A percentile compares a stretch with the other conserved stretches of the same genome.
These are phyloP conservation scores for Sycophaga agraensis DNA, from an alignment of 1,140 invertebrate species.

Conservation along the genomic window DNA sequence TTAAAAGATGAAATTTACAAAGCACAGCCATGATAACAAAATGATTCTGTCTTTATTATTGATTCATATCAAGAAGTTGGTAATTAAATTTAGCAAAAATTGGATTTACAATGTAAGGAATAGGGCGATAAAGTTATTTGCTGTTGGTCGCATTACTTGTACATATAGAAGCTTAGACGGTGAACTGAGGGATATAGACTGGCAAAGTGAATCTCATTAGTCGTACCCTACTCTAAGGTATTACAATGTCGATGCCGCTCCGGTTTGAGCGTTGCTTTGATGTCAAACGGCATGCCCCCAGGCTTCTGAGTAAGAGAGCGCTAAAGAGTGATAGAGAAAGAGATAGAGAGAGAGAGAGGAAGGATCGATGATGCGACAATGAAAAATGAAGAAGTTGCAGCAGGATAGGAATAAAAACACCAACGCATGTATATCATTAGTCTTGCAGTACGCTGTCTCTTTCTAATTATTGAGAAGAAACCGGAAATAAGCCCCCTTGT, in stretches of 20 bases:
- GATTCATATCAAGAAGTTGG: too few species aligned
- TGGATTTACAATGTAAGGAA: too few species aligned
- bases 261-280: conserved; percentile 56
- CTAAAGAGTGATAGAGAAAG: neutral
- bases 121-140: conserved; percentile 30
- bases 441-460: neutral
- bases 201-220: conserved; percentile 59
- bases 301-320: conserved; percentile 28
- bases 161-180: too few species aligned
- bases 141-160: neutral
- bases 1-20: too few species aligned
- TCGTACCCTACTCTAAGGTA: conserved; percentile 50
- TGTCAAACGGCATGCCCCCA: conserved; percentile 52
- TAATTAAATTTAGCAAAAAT: too few species aligned
- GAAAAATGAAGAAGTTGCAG: neutral
- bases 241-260: conserved; percentile 16
- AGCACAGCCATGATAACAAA: too few species aligned
- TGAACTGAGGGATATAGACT: conserved; percentile 44
- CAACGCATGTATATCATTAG: neutral
- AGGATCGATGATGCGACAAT: neutral
- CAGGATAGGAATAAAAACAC: neutral
- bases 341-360: neutral
- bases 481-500: neutral
- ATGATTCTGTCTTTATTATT: too few species aligned
- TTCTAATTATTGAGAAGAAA: conserved; percentile 18